phyloP scores from a whole-genome alignment of 2,888 invertebrate genomes.

The Pseudoips prasinana region DNA sequence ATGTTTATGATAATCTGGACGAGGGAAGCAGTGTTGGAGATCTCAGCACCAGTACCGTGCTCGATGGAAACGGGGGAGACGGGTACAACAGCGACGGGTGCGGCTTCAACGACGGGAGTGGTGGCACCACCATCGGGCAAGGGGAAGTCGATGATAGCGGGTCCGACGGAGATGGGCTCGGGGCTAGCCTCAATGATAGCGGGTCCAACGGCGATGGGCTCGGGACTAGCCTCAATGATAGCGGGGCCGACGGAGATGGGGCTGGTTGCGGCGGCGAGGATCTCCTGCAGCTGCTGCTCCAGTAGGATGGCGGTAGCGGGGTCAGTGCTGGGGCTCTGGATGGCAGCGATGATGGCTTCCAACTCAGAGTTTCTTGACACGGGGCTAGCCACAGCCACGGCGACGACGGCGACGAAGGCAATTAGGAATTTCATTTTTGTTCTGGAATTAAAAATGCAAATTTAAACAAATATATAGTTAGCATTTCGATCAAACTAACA shows the following conservation, averaged over 20 bases:
- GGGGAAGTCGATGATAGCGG: slow-evolving; percentile 29
- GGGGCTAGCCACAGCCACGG: slow-evolving; percentile 45
- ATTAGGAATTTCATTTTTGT: slow-evolving; percentile 58
- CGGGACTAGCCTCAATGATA: slow-evolving; percentile 6
- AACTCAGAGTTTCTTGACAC: slow-evolving; percentile 25
- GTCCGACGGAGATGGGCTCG: slow-evolving; percentile 17
- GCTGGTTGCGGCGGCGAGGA: slow-evolving; percentile 28
- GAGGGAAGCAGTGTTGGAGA: slow-evolving; percentile 21
- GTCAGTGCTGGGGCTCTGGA: slow-evolving; percentile 54
- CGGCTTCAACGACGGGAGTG: slow-evolving; percentile 14
- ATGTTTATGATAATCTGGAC: slow-evolving; percentile 22
- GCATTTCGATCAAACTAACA: too few species aligned
- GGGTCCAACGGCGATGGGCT: not conserved
- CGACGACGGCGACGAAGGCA: slow-evolving; percentile 48
- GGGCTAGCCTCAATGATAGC: slow-evolving; percentile 4
- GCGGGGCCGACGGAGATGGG: slow-evolving; percentile 19
- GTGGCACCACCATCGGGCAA: slow-evolving; percentile 6
- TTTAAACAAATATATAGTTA: not conserved
- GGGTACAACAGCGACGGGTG: not conserved
- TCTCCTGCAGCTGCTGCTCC: slow-evolving; percentile 38
- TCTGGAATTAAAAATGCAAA: slow-evolving; percentile 28
- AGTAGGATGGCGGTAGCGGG: slow-evolving; percentile 49
- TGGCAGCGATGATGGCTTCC: slow-evolving; percentile 49
- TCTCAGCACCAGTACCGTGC: slow-evolving; percentile 11
- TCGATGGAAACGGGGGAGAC: not conserved